Percentiles rank a stretch among this genome's conserved stretches.
phyloP scores from a whole-genome alignment of 2,797 vertebrate species.

The Parauchenoglanis punctatus region DNA sequence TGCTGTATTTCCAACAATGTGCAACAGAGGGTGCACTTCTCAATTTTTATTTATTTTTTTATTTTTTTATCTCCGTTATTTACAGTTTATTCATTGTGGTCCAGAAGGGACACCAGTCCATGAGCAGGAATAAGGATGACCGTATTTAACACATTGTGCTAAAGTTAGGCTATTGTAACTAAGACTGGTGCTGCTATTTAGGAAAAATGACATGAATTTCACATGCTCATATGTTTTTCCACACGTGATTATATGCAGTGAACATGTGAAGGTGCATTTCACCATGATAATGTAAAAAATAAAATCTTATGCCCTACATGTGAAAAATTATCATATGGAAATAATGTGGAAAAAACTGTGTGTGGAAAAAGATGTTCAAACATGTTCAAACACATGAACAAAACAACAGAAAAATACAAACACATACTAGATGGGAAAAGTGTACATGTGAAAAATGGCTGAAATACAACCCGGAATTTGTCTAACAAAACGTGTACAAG shows the following conservation, averaged over 20 bases:
- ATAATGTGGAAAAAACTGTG: not conserved
- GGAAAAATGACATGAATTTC: not conserved
- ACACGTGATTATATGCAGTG: not conserved
- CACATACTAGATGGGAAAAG: not conserved
- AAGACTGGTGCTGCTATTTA: too few relatives aligned
- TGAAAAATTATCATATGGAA: not conserved
- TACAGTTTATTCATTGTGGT: not conserved
- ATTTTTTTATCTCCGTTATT: not conserved
- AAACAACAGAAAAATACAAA: not conserved
- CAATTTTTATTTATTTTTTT: not conserved
- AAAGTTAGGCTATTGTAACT: too few relatives aligned
- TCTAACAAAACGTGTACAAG: not conserved
- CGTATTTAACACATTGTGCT: not conserved
- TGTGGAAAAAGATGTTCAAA: not conserved
- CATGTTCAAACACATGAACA: not conserved
- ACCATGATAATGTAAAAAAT: not conserved
- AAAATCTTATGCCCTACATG: not conserved
- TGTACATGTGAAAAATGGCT: not conserved
- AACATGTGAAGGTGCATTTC: not conserved
- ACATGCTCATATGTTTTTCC: not conserved
- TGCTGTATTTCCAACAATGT: conserved; percentile 5
- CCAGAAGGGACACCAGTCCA: not conserved
- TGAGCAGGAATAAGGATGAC: not conserved
- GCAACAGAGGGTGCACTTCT: conserved; percentile 35
- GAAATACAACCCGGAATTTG: not conserved